These are phyloP conservation scores for Hypocryptadius cinnamomeus DNA, from an alignment of 2,113 vertebrate species.

Conservation along the genomic window DNA sequence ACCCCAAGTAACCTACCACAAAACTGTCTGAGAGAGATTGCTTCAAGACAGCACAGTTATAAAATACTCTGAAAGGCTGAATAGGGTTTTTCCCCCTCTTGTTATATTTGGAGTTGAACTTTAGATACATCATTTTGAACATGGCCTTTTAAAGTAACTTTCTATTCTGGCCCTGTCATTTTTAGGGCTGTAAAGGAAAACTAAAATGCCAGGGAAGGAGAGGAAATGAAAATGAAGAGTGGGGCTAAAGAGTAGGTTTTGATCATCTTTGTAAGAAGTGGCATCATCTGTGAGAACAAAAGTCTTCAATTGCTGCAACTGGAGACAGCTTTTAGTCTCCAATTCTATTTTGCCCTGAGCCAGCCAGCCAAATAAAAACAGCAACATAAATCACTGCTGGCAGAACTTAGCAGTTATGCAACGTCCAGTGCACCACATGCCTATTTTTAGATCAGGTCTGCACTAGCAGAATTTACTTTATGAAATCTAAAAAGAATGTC, in stretches of 20 bases:
- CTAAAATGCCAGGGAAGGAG: neutral
- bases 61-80: neutral
- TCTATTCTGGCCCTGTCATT: neutral
- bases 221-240: neutral
- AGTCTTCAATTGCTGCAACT: neutral
- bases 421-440: neutral
- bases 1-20: neutral
- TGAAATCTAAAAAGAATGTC: constrained; percentile 44
- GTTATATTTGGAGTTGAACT: constrained; percentile 2
- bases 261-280: neutral
- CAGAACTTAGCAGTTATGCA: constrained; percentile 41
- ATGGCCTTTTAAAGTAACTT: constrained; percentile 26
- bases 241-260: neutral
- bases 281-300: constrained; percentile 8
- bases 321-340: constrained; percentile 37
- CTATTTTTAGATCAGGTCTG: constrained; percentile 51
- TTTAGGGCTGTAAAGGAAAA: neutral
- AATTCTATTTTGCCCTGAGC: constrained; percentile 14
- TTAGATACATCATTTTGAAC: neutral
- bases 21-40: neutral
- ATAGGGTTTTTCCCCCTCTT: neutral
- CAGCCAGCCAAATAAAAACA: constrained; percentile 45
- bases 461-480: constrained; percentile 30
- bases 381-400: constrained; percentile 51
- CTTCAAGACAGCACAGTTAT: neutral